These are phyloP conservation scores for Eretmochelys imbricata DNA, from an alignment of 2,113 vertebrate genomes.

Conservation along the genomic window DNA sequence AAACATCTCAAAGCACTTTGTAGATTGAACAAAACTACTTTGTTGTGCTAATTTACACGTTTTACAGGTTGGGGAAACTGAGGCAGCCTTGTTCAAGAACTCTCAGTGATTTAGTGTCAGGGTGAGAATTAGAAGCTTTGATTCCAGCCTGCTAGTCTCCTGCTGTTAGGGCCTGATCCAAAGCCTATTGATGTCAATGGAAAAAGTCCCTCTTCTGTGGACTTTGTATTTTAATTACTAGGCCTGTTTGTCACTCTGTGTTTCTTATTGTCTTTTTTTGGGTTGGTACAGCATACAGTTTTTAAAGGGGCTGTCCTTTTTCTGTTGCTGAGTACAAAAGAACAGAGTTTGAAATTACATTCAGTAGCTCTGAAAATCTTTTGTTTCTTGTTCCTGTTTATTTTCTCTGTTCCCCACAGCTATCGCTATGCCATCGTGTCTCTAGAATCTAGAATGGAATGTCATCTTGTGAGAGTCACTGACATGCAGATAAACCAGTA, in stretches of 20 bases:
- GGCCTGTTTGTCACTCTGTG: neutral
- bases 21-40: neutral
- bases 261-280: slow-evolving; percentile 8
- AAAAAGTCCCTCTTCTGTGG: neutral
- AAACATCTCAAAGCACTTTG: slow-evolving; percentile 54
- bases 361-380: neutral
- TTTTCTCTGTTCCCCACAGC: slow-evolving; percentile 11
- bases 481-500: neutral
- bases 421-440: neutral
- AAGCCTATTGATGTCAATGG: neutral
- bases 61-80: slow-evolving; percentile 21
- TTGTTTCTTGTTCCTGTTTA: slow-evolving; percentile 7
- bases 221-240: neutral
- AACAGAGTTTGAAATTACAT: slow-evolving; percentile 7
- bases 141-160: neutral
- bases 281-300: neutral
- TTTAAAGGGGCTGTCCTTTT: slow-evolving; percentile 4
- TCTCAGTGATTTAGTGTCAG: neutral
- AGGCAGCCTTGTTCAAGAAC: slow-evolving; percentile 24
- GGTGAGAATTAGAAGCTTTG: neutral
- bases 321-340: neutral
- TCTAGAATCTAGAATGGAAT: neutral
- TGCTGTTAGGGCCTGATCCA: neutral
- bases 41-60: slow-evolving; percentile 23
- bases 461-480: neutral